Evolutionary conservation across 2,113 vertebrate genomes (phyloP).

Genomic region (Nerophis ophidion): DNA sequence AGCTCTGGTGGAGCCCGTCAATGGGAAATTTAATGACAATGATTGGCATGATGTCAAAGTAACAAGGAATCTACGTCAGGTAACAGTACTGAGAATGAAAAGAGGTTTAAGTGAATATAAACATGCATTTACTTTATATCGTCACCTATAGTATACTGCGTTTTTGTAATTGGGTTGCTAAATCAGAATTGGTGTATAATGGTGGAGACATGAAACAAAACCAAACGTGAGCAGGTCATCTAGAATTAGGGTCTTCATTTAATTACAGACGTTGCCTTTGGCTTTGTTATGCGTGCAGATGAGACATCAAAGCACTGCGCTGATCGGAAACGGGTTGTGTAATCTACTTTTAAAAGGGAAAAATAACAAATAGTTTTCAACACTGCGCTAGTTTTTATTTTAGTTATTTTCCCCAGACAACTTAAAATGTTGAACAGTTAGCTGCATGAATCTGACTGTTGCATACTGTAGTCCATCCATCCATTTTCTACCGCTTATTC

Average conservation of each 20-base stretch:
- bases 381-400: too few relatives aligned
- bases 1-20: conserved; percentile 99
- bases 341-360: too few relatives aligned
- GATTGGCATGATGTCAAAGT: conserved; percentile 99
- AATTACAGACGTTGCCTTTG: conserved; percentile 11
- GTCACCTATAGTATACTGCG: conserved; percentile 43
- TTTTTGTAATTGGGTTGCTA: conserved; percentile 38
- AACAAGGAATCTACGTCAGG: conserved; percentile 99
- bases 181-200: conserved; percentile 45
- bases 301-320: background rate
- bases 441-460: too few relatives aligned
- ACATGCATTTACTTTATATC: conserved; percentile 58
- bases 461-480: too few relatives aligned
- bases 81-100: conserved; percentile 92
- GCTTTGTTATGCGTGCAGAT: background rate
- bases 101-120: conserved; percentile 70
- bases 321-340: too few relatives aligned
- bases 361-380: too few relatives aligned
- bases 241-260: conserved; percentile 57
- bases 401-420: too few relatives aligned
- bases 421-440: too few relatives aligned
- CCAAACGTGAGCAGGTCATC: conserved; percentile 85
- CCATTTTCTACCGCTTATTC: too few relatives aligned
- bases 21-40: conserved; percentile 99
- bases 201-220: conserved; percentile 65